These are phyloP conservation scores for Drosophila barbarae DNA, from an alignment of 2,888 invertebrate species.

Conservation along the genomic window DNA sequence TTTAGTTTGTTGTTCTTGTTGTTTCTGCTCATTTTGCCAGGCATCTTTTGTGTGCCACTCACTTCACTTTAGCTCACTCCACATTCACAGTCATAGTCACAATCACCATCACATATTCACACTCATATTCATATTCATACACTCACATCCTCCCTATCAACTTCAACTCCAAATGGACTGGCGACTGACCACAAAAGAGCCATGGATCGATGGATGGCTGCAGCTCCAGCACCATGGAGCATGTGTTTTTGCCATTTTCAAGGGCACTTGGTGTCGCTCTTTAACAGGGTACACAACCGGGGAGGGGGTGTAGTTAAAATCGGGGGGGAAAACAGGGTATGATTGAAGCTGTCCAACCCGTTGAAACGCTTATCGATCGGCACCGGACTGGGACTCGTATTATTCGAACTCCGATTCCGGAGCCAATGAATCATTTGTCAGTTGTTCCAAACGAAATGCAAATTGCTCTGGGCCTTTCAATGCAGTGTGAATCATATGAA, in stretches of 20 bases:
- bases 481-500: constrained; percentile 23
- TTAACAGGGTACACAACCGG: neutral
- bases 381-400: neutral
- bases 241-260: constrained; percentile 68
- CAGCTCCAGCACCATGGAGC: constrained; percentile 38
- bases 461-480: constrained; percentile 17
- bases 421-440: constrained; percentile 61
- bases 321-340: neutral
- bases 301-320: neutral
- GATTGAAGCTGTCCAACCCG: constrained; percentile 40
- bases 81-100: constrained; percentile 11
- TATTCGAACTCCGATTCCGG: constrained; percentile 3
- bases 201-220: constrained; percentile 33
- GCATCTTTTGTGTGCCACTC: constrained; percentile 48
- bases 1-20: constrained; percentile 3
- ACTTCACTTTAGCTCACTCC: constrained; percentile 30
- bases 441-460: constrained; percentile 35
- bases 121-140: constrained; percentile 1
- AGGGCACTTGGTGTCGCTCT: constrained; percentile 51
- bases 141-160: constrained; percentile 11
- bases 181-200: constrained; percentile 39
- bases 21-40: constrained; percentile 31
- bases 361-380: constrained; percentile 56
- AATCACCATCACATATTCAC: constrained; percentile 12
- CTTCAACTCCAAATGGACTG: constrained; percentile 33